A percentile compares a stretch with the other conserved stretches of the same genome.
These are phyloP conservation scores for Sisor rabdophorus DNA, from an alignment of 2,113 vertebrate genomes.

Conservation along the genomic window DNA sequence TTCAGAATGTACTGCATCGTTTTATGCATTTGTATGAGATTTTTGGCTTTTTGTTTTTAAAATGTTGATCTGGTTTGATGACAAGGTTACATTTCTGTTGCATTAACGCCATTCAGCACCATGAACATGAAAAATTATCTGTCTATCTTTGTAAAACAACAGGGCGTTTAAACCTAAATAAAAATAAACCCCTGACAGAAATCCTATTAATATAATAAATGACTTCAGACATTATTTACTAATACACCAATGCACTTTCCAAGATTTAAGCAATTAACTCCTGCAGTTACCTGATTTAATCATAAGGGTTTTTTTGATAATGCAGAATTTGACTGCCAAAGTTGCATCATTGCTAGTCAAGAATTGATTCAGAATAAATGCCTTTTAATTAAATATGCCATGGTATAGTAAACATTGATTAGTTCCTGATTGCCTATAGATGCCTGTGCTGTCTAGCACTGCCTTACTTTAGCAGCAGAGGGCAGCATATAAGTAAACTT, in stretches of 20 bases:
- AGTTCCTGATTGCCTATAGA: neutral
- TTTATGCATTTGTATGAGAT: constrained; percentile 13
- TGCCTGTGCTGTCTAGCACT: constrained; percentile 1
- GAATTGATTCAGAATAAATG: constrained; percentile 7
- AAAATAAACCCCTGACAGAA: neutral
- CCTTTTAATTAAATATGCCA: constrained; percentile 6
- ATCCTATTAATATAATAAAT: neutral
- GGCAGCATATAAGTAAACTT: constrained; percentile 25
- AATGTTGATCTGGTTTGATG: neutral
- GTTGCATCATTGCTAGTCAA: neutral
- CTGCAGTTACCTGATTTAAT: neutral
- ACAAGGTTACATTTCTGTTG: neutral
- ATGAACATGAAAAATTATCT: neutral
- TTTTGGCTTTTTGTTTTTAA: neutral
- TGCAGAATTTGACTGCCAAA: constrained; percentile 9
- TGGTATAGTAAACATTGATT: neutral
- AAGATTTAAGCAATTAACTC: neutral
- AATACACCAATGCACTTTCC: constrained; percentile 10
- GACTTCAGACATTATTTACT: neutral
- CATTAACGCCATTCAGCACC: neutral
- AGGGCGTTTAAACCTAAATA: neutral
- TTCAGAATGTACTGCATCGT: constrained; percentile 5
- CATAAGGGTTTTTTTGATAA: neutral
- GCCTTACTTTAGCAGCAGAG: constrained; percentile 29
- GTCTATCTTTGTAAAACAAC: neutral